Evolutionary conservation across 2,888 invertebrate genomes (phyloP), one percentile per base, ranked within the genome.

Genomic region (Phyllotreta striolata): DNA sequence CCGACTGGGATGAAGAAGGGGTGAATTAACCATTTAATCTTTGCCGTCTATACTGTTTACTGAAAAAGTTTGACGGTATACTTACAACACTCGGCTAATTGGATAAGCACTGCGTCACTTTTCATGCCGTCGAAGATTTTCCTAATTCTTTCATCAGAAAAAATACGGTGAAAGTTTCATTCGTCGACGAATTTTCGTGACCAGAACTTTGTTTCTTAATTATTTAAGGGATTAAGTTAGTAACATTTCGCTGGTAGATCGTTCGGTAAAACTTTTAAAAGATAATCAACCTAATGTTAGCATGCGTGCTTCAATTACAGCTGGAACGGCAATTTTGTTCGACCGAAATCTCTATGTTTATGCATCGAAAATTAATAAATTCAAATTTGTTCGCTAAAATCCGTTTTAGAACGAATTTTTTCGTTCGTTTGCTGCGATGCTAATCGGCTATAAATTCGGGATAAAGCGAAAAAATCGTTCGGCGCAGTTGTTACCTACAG

Each of bases 11-110:
- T 12, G 24, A 44, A 52, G 71, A 74, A 76, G 72, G 73, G 76
- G 74, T 71, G 75, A 72, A 71, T 71, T 68, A 71, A 72, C 73
- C 74, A 73, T 72, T 76, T 76, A 75, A 75, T 75, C 73, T 72
- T 73, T 70, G 66, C 71, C 68, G 65, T 65, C 62, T 59, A 64
- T 56, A 64, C 60, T 60, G 56, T 61, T 64, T 64, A 57, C 61
- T 51, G 56, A 60, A 64, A 64, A 64, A 64, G 60, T 64, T 64
- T 61, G 37, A 49, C 39, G 60, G 56, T 61, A 64, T 64, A 64
- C 61, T 24, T 24, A 24, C 24, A 24, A 24, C 64, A 61, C 56
- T 64, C 46, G 51, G 24, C 64, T 61, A 64, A 64, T 64, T 64
- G 61, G 60, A 44, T 54, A 49, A 46, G 64, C 43, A 51, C 41